A percentile compares a stretch with the other conserved stretches of the same genome.
These are phyloP conservation scores for Nomia melanderi DNA, from an alignment of 1,140 invertebrate genomes.

Conservation along the genomic window DNA sequence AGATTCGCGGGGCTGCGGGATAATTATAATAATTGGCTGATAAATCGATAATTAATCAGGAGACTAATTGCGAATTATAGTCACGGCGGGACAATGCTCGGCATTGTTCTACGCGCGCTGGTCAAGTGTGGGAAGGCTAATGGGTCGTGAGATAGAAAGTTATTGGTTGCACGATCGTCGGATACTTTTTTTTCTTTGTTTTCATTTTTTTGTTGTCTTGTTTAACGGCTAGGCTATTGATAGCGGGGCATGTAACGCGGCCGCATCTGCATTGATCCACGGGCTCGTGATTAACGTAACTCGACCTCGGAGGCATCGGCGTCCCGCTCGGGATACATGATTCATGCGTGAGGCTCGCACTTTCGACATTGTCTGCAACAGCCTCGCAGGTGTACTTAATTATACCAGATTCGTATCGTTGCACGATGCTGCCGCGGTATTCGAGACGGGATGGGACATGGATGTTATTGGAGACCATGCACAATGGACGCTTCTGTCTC, in stretches of 20 bases:
- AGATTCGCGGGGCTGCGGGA: constrained; percentile 50
- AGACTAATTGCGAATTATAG: constrained; percentile 79
- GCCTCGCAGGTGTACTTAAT: constrained; percentile 62
- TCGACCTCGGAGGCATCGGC: constrained; percentile 54
- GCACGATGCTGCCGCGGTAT: constrained; percentile 34
- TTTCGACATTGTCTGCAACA: constrained; percentile 62
- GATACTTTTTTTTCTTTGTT: constrained; percentile 33
- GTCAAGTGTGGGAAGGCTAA: constrained; percentile 76
- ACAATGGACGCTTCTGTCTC: no score
- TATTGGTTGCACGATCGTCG: constrained; percentile 61
- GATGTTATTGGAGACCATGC: no score
- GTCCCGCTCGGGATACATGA: constrained; percentile 47
- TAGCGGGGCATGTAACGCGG: constrained; percentile 22
- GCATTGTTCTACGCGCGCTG: constrained; percentile 59
- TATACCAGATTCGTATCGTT: constrained; percentile 58
- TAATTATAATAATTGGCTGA: constrained; percentile 78
- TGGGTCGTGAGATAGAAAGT: constrained; percentile 73
- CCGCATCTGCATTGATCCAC: constrained; percentile 56
- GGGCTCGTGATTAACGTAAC: constrained; percentile 60
- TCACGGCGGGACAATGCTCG: constrained; percentile 71
- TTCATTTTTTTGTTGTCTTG: neutral
- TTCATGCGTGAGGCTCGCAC: constrained; percentile 64
- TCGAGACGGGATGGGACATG: constrained; percentile 6
- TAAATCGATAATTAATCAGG: constrained; percentile 80
- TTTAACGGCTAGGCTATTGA: constrained; percentile 32